Base-by-base conservation (phyloP, 1,140 invertebrate species). In the Anastatus disparis region DNA sequence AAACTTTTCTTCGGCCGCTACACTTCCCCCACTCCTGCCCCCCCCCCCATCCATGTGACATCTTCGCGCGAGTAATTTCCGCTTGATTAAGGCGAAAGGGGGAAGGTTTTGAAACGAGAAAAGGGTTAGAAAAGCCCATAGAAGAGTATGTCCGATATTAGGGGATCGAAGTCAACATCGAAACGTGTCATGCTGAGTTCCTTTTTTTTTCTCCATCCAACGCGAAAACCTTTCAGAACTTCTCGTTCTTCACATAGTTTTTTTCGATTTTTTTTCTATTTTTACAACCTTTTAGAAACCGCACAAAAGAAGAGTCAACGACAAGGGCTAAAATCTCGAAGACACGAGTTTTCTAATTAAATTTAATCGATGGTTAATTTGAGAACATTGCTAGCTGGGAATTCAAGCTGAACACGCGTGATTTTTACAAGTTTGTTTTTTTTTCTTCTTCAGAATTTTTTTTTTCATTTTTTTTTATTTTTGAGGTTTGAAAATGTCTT, bases 11-110 rank as follows among this genome's bases (percentile, higher is more conserved):
- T 80, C 82, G 46, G 42, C 63, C 27, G 26, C 2, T 38, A 56
- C 40, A 62, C 35, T 29, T 9, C 17, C 20, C 46, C 71, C 75
- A 70, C 72, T n/a, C n/a, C n/a, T n/a, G n/a, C n/a, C n/a, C n/a
- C n/a, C n/a, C n/a, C n/a, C n/a, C n/a, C n/a, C n/a, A n/a, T n/a
- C n/a, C n/a, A n/a, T n/a, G 77, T 78, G 79, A 82, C 80, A 82
- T 81, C 78, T 80, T 79, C 75, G 75, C 76, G 71, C 77, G 74
- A 81, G 80, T 82, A 83, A 83, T 83, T 84, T 82, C 81, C 82
- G 82, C 79, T 84, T 81, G 77, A 80, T 79, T 77, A 80, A 79
- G 73, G 74, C 62, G 58, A 56, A 52, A 40, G 35, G 46, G 53
- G 72, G 56, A 59, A 42, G 13, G 59, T 31, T 38, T 44, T 26